Evolutionary conservation across 2,113 vertebrate species (phyloP).

Genomic region (Saguinus imperator): DNA sequence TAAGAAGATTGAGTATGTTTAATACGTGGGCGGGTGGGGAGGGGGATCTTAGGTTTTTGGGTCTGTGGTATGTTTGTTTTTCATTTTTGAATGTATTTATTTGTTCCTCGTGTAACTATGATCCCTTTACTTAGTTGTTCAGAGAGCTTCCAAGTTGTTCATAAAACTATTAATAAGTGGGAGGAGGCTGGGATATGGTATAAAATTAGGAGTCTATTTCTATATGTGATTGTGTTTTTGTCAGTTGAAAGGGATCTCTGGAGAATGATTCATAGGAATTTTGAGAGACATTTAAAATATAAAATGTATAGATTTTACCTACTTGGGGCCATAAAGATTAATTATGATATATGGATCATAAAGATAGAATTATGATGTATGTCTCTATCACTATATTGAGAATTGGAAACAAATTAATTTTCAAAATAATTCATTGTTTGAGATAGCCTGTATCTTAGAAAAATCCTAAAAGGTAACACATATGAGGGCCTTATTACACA

Average conservation of each 20-base stretch:
- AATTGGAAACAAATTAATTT: constrained; percentile 5
- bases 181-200: not conserved
- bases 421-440: not conserved
- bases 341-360: not conserved
- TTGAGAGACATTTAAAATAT: not conserved
- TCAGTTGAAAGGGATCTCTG: not conserved
- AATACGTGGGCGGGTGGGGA: not conserved
- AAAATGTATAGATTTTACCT: not conserved
- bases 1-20: not conserved
- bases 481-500: not conserved
- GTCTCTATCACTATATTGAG: not conserved
- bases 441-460: not conserved
- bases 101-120: not conserved
- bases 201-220: not conserved
- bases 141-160: not conserved
- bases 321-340: not conserved
- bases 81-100: not conserved
- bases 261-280: not conserved
- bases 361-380: not conserved
- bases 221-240: not conserved
- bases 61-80: not conserved
- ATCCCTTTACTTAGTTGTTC: constrained; percentile 11
- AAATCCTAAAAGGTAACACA: not conserved
- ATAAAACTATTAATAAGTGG: not conserved
- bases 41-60: not conserved